phyloP scores from a whole-genome alignment of 2,888 invertebrate genomes.

The Drosophila subsilvestris region DNA sequence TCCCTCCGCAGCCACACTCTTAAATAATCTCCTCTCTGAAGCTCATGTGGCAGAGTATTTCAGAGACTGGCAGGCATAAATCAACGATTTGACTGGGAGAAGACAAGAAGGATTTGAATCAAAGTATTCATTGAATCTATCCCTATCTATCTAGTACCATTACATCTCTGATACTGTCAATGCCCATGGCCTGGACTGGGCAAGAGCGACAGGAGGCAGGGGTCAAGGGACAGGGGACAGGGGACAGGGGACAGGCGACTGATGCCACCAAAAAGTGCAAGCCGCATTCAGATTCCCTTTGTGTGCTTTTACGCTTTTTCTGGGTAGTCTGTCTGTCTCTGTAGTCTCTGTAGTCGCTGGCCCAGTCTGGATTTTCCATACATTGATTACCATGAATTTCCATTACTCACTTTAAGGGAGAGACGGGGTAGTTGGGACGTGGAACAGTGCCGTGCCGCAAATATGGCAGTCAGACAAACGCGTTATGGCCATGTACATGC shows the following conservation, averaged over 20 bases:
- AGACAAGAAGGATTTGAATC: constrained; percentile 8
- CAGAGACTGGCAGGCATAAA: constrained; percentile 44
- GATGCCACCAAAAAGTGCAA: constrained; percentile 30
- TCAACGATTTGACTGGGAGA: constrained; percentile 36
- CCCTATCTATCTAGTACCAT: neutral
- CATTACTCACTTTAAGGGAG: constrained; percentile 60
- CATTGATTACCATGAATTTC: constrained; percentile 66
- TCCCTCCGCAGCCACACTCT: too few species aligned
- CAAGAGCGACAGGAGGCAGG: neutral
- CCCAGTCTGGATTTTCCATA: constrained; percentile 13
- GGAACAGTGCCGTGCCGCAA: constrained; percentile 39
- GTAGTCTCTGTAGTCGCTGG: neutral
- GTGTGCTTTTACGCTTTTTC: neutral
- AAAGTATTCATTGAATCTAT: constrained; percentile 28
- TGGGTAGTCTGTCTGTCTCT: neutral
- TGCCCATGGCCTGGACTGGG: constrained; percentile 37
- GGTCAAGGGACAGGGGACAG: too few species aligned
- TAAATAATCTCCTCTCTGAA: neutral
- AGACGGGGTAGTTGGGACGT: neutral
- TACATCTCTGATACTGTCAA: constrained; percentile 48
- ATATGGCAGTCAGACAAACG: constrained; percentile 46
- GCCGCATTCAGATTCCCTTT: constrained; percentile 29
- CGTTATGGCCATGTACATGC: constrained; percentile 32
- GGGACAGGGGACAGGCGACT: neutral
- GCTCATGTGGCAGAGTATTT: constrained; percentile 34